These are phyloP conservation scores for Nasua narica DNA, from an alignment of 2,797 vertebrate genomes.

Conservation along the genomic window DNA sequence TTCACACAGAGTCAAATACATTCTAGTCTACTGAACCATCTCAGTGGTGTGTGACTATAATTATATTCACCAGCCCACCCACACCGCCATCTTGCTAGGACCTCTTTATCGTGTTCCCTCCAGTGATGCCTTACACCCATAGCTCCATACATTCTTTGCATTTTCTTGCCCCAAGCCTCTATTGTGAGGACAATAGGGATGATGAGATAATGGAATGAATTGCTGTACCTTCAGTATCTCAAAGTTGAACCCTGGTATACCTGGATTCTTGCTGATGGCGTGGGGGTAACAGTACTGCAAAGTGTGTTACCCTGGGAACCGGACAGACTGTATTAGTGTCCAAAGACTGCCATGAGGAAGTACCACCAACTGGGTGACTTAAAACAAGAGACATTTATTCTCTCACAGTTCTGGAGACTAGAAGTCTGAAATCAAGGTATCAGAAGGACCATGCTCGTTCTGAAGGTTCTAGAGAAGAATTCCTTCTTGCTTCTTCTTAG, in stretches of 20 bases:
- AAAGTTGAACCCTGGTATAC: neutral
- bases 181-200: neutral
- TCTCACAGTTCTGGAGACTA: neutral
- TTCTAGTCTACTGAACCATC: neutral
- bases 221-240: neutral
- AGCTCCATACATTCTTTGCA: neutral
- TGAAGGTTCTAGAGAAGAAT: neutral
- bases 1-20: neutral
- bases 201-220: neutral
- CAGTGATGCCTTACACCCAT: neutral
- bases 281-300: neutral
- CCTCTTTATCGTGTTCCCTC: neutral
- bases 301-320: neutral
- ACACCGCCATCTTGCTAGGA: neutral
- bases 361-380: neutral
- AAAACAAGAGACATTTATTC: neutral
- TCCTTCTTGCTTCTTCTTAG: neutral
- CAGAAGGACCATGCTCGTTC: neutral
- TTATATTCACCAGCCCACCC: neutral
- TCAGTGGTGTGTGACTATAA: neutral
- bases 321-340: neutral
- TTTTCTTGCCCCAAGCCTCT: neutral
- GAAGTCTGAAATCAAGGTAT: neutral
- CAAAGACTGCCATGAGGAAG: neutral
- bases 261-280: neutral